Percentiles rank a stretch among this genome's conserved stretches.
Evolutionary conservation across 2,797 vertebrate species (phyloP).

Genomic region (Coccyzus lansbergi): DNA sequence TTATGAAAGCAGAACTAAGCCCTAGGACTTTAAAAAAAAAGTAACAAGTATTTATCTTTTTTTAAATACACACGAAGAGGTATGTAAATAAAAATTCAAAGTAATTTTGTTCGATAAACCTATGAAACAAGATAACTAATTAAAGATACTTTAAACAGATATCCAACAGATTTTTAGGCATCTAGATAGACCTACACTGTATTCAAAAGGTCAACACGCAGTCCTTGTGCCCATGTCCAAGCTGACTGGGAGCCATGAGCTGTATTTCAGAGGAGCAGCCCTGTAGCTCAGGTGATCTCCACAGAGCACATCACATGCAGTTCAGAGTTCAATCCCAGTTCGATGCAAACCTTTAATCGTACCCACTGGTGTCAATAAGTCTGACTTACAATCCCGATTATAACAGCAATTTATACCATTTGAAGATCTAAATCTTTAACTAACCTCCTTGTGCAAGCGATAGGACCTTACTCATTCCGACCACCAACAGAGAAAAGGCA

Average conservation of each 20-base stretch:
- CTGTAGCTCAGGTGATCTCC: no score
- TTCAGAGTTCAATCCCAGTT: neutral
- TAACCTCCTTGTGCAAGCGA: neutral
- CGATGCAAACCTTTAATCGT: neutral
- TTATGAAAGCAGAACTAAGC: neutral
- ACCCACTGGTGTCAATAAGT: neutral
- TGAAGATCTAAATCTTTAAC: neutral
- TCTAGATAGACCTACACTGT: neutral
- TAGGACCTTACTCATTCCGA: neutral
- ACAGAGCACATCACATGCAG: fast-evolving
- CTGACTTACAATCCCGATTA: neutral
- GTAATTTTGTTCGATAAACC: neutral
- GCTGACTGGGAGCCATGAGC: neutral
- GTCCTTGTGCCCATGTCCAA: neutral
- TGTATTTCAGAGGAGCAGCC: neutral
- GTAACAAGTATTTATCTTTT: neutral
- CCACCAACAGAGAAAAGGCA: neutral
- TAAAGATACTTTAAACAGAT: neutral
- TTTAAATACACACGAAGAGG: neutral
- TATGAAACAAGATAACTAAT: neutral
- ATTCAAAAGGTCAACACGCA: neutral
- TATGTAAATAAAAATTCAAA: neutral
- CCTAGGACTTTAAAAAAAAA: neutral
- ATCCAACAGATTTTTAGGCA: neutral
- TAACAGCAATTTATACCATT: neutral